Evolutionary conservation across 2,797 vertebrate species (phyloP), one percentile per base, ranked within the genome.

Genomic region (Gadopsis marmoratus): DNA sequence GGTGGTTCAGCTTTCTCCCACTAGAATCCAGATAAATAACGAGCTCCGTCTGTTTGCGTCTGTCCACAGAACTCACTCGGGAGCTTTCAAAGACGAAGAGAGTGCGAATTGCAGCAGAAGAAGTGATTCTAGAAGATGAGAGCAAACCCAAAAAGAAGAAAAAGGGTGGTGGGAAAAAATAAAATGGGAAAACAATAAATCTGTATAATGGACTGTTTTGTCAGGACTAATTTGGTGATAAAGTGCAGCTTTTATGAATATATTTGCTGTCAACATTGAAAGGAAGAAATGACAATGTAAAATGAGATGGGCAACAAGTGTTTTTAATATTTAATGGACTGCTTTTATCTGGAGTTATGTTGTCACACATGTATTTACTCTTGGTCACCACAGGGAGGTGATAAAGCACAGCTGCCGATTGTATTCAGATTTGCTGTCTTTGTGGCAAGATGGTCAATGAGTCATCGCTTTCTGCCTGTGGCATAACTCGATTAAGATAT

Each of bases 81-180:
- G 85, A 92, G 53, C 86, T 91, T 61, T 74, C 67, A 39, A 94
- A 78, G 86, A 87, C 61, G 0, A 96, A 94, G 83, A 91, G 89
- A 86, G 93, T 93, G 50, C 83, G 84, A 35, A 83, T 94, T 33
- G 29, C 74, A 29, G 19, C 68, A 0, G 94, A 95, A 67, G 86
- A 92, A 75, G 95, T 95, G 2, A 4, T 96, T 60, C 37, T 95
- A 7, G 94, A 94, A 77, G 94, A 94, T 3, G 91, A 94, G 65
- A 90, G 87, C 74, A 87, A 88, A 70, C 83, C 93, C 26, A 93
- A 91, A 58, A 93, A 93, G 84, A 94, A 93, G 87, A 90, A 90
- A 76, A 92, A 87, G 59, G 45, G 60, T 17, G 67, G 45, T 21
- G 88, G 71, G 26, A 26, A 26, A 77, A 92, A 92, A 87, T 88